A percentile compares a stretch with the other conserved stretches of the same genome.
Conservation (phyloP, 2,797 vertebrate species). For the Pseudocheirus occidentalis region DNA sequence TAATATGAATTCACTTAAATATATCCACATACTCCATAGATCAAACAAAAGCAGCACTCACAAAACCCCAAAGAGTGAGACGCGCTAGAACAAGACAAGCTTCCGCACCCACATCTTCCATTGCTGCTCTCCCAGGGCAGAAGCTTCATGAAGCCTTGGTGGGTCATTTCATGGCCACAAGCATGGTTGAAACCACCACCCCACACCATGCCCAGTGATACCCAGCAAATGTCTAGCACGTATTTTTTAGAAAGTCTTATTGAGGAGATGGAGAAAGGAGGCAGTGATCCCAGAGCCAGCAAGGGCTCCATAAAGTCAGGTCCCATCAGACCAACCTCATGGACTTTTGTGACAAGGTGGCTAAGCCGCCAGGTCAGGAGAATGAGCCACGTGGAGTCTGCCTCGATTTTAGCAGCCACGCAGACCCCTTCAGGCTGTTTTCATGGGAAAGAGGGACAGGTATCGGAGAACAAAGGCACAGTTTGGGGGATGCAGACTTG, state of each 20-base stretch:
- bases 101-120: conserved; percentile 43
- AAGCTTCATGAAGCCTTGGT: conserved; percentile 4
- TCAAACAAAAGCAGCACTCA: conserved; percentile 38
- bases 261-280: background rate
- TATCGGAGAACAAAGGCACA: background rate
- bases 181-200: conserved; percentile 1
- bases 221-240: background rate
- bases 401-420: background rate
- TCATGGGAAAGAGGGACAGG: background rate
- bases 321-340: background rate
- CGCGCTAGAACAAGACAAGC: conserved; percentile 45
- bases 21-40: conserved; percentile 1
- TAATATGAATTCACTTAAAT: conserved; percentile 54
- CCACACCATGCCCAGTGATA: background rate
- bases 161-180: conserved; percentile 30
- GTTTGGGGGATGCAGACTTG: background rate
- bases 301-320: too few relatives aligned
- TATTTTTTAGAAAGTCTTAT: background rate
- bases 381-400: background rate
- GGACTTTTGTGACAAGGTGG: background rate
- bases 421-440: background rate
- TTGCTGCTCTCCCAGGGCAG: conserved; percentile 18
- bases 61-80: conserved; percentile 50
- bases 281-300: too few relatives aligned
- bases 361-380: background rate